These are phyloP conservation scores for Diacarnus erythraeanus DNA, from an alignment of 37 sponge, comb jelly and placozoan genomes.

Conservation along the genomic window DNA sequence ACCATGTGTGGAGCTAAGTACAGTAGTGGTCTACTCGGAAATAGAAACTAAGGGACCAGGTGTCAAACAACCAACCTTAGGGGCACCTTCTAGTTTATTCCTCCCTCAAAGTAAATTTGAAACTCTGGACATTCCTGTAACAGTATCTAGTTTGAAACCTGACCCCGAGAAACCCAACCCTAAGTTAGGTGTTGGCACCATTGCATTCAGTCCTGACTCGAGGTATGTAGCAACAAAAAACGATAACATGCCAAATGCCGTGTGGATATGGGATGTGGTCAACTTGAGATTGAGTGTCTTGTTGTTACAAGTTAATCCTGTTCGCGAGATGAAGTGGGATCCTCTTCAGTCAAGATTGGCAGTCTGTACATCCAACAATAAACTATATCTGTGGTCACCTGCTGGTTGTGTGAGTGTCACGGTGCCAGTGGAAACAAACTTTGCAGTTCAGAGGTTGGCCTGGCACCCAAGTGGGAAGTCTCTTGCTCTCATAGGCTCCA, in stretches of 20 bases:
- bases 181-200: constrained; percentile 78
- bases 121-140: constrained; percentile 31
- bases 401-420: constrained; percentile 79
- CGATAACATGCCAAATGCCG: constrained; percentile 91
- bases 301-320: constrained; percentile 64
- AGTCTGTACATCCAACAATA: constrained; percentile 74
- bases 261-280: constrained; percentile 92
- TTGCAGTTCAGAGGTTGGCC: constrained; percentile 48
- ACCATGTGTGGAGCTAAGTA: constrained; percentile 15
- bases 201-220: constrained; percentile 77
- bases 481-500: constrained; percentile 63
- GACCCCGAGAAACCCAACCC: constrained; percentile 93
- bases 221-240: constrained; percentile 85
- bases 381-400: constrained; percentile 92
- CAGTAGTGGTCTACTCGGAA: constrained; percentile 67
- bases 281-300: constrained; percentile 62
- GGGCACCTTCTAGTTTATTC: neutral
- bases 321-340: constrained; percentile 83
- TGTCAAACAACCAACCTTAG: neutral
- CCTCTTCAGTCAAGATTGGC: constrained; percentile 82
- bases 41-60: constrained; percentile 39
- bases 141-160: constrained; percentile 64
- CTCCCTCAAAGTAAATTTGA: constrained; percentile 69
- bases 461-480: constrained; percentile 89
- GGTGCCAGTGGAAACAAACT: constrained; percentile 64